Evolutionary conservation across 2,797 vertebrate genomes (phyloP).

Genomic region (Haliaeetus albicilla): DNA sequence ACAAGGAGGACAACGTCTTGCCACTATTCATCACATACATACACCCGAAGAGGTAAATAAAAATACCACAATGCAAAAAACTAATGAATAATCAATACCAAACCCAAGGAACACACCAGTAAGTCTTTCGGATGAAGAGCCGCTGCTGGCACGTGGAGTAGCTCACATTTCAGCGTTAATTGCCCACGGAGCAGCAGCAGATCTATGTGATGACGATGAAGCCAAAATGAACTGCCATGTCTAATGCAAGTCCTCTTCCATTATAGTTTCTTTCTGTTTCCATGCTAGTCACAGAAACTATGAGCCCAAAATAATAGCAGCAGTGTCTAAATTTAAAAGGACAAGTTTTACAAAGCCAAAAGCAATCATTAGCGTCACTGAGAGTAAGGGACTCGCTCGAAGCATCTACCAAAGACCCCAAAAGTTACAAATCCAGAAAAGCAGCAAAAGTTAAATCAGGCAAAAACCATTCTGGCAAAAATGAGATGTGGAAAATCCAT

Average conservation of each 20-base stretch:
- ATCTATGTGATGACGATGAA: not conserved
- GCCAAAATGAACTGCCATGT: not conserved
- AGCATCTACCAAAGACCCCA: not conserved
- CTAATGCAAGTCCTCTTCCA: not conserved
- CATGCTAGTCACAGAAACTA: not conserved
- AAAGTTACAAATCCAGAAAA: not conserved
- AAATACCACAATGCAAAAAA: not conserved
- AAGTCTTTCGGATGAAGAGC: not conserved
- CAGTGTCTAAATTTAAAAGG: not conserved
- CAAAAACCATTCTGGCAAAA: not conserved
- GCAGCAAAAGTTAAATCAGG: not conserved
- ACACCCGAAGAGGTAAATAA: not conserved
- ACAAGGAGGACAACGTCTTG: too few relatives aligned
- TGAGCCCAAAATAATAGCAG: not conserved
- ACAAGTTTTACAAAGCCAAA: not conserved
- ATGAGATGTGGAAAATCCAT: not conserved
- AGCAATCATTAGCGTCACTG: not conserved
- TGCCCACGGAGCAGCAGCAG: not conserved
- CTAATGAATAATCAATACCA: not conserved
- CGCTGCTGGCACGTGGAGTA: rapidly evolving
- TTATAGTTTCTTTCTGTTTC: not conserved
- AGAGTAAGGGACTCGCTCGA: rapidly evolving
- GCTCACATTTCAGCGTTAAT: not conserved
- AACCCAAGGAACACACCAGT: not conserved
- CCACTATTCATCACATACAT: not conserved